phyloP scores from a whole-genome alignment of 2,113 vertebrate genomes.

The Mesitornis unicolor region DNA sequence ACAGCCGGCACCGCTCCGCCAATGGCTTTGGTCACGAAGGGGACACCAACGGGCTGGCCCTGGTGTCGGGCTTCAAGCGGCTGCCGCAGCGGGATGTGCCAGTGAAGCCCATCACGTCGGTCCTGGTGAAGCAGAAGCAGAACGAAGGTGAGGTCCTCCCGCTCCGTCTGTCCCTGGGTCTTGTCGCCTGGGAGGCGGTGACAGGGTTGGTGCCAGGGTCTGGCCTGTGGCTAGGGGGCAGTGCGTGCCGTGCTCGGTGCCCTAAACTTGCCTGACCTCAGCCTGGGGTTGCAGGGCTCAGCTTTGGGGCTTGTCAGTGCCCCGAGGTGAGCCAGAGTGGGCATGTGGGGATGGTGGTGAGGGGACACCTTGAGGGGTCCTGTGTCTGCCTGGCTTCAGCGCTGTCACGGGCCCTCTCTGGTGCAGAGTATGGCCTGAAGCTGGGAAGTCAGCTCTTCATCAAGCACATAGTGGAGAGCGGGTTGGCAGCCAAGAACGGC shows the following conservation, averaged over 20 bases:
- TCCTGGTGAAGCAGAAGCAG: constrained; percentile 81
- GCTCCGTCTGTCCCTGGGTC: not conserved
- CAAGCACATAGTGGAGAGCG: constrained; percentile 90
- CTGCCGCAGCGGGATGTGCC: constrained; percentile 72
- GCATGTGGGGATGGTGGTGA: rapidly evolving
- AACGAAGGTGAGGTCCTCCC: constrained; percentile 79
- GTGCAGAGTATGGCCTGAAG: constrained; percentile 92
- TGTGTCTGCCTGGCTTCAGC: not conserved
- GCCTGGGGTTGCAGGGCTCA: not conserved
- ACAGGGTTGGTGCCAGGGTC: not conserved
- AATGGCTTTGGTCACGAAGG: not conserved
- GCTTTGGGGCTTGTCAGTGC: not conserved
- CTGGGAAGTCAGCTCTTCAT: constrained; percentile 97
- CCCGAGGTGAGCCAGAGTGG: rapidly evolving
- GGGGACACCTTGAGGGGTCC: not conserved
- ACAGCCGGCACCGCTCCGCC: not conserved
- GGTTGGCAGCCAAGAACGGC: constrained; percentile 82
- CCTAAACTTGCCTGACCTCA: not conserved
- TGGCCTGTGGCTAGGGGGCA: not conserved
- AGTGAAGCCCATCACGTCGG: constrained; percentile 79
- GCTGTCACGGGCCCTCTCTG: not conserved
- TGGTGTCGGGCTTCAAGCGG: constrained; percentile 88
- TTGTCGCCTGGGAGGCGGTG: rapidly evolving
- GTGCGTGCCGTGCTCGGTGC: not conserved
- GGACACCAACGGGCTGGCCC: constrained; percentile 61